These are phyloP conservation scores for Rhombomys opimus DNA, from an alignment of 2,113 vertebrate genomes.

Conservation along the genomic window DNA sequence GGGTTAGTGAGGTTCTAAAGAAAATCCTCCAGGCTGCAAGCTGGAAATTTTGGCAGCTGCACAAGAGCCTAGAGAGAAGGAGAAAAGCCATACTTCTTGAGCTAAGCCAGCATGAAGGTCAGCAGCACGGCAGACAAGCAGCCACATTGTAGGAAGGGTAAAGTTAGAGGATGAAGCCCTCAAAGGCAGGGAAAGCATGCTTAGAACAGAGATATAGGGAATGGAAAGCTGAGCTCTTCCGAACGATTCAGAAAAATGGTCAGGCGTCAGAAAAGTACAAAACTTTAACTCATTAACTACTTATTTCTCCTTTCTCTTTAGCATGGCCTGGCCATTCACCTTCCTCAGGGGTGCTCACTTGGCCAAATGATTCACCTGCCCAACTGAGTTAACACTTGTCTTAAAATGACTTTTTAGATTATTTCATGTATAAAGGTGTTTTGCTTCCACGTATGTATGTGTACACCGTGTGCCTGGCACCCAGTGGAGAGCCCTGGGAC, in stretches of 20 bases:
- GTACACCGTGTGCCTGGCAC: not conserved
- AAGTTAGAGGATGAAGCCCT: not conserved
- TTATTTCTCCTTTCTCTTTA: not conserved
- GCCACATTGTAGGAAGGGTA: not conserved
- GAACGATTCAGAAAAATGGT: not conserved
- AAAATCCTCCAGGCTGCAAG: no score
- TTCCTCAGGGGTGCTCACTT: not conserved
- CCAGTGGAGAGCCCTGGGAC: not conserved
- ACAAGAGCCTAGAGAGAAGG: not conserved
- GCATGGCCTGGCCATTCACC: not conserved
- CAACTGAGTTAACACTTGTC: not conserved
- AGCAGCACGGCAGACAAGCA: not conserved
- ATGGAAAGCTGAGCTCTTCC: not conserved
- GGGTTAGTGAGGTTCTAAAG: not conserved
- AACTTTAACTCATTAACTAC: not conserved
- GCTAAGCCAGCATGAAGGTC: no score
- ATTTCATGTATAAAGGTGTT: not conserved
- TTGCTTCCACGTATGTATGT: not conserved
- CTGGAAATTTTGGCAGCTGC: not conserved
- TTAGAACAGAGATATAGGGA: not conserved
- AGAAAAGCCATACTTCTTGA: not conserved
- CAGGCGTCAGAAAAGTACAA: not conserved
- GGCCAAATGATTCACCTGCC: not conserved
- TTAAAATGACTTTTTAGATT: not conserved
- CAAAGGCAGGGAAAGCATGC: not conserved